These are phyloP conservation scores for Elmis aenea DNA, from an alignment of 2,888 invertebrate genomes.

Conservation along the genomic window DNA sequence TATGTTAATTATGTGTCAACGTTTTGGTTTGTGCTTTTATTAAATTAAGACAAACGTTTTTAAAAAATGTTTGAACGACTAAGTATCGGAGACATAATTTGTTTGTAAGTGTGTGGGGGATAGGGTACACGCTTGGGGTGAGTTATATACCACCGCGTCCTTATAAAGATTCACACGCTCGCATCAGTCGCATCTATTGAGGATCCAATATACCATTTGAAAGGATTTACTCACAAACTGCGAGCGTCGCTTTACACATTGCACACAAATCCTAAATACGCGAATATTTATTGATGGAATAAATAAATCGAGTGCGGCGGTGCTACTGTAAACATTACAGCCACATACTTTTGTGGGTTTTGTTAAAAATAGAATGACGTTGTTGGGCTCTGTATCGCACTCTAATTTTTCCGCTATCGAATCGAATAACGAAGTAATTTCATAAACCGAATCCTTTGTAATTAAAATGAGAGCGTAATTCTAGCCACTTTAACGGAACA, in stretches of 20 bases:
- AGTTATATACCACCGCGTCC: constrained; percentile 21
- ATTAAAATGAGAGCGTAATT: too few relatives aligned
- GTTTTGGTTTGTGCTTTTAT: background rate
- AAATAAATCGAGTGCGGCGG: constrained; percentile 20
- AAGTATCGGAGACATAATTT: too few relatives aligned
- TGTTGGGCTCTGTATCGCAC: too few relatives aligned
- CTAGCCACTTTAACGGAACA: too few relatives aligned
- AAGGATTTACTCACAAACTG: constrained; percentile 44
- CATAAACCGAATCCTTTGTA: too few relatives aligned
- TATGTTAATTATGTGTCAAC: background rate
- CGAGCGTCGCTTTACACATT: constrained; percentile 39
- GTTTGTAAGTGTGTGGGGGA: constrained; percentile 15
- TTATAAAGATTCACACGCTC: constrained; percentile 26
- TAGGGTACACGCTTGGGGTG: constrained; percentile 15
- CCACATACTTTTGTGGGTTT: background rate
- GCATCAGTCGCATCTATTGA: constrained; percentile 30
- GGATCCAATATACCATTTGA: constrained; percentile 44
- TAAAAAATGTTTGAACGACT: too few relatives aligned
- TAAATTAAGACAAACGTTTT: too few relatives aligned
- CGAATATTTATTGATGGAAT: constrained; percentile 43
- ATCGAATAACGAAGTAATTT: too few relatives aligned
- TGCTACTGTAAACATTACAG: constrained; percentile 20
- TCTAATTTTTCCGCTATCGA: too few relatives aligned
- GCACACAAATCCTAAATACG: constrained; percentile 47
- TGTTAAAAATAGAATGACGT: too few relatives aligned